A percentile compares a stretch with the other conserved stretches of the same genome.
phyloP scores from a whole-genome alignment of 64 coral and sea anemone genomes.

The Dendronephthya gigantea region DNA sequence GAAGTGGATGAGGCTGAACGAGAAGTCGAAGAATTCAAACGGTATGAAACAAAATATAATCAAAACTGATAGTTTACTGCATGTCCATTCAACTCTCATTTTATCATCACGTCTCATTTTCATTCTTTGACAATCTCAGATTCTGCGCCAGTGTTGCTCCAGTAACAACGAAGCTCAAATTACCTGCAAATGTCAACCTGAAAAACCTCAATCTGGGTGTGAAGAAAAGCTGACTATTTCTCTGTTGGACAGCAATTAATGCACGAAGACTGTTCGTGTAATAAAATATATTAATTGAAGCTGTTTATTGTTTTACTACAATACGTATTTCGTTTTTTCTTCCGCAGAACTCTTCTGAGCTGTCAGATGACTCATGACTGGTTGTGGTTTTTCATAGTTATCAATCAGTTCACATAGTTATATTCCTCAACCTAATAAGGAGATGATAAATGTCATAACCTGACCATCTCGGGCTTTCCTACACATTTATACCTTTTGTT shows the following conservation, averaged over 20 bases:
- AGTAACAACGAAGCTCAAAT: constrained; percentile 17
- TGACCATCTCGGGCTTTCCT: too few species aligned
- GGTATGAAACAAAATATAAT: constrained; percentile 9
- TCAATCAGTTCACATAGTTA: too few species aligned
- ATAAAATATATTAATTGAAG: neutral
- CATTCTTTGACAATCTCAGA: neutral
- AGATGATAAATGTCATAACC: too few species aligned
- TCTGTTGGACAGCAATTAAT: neutral
- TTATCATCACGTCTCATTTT: too few species aligned
- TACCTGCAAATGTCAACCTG: constrained; percentile 43
- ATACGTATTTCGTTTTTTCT: too few species aligned
- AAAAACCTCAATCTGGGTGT: constrained; percentile 27
- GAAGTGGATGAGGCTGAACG: constrained; percentile 49
- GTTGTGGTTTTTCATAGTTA: too few species aligned
- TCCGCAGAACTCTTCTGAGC: too few species aligned
- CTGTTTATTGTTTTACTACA: neutral
- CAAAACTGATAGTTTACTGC: too few species aligned
- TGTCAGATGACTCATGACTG: too few species aligned
- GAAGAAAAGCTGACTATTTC: constrained; percentile 25
- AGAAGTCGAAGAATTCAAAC: constrained; percentile 53
- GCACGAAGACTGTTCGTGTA: neutral
- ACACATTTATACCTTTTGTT: too few species aligned
- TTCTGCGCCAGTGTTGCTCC: constrained; percentile 42
- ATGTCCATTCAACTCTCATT: too few species aligned
- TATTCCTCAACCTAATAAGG: too few species aligned